Base-by-base conservation (phyloP, 1,140 invertebrate species). In the Papilio polytes region DNA sequence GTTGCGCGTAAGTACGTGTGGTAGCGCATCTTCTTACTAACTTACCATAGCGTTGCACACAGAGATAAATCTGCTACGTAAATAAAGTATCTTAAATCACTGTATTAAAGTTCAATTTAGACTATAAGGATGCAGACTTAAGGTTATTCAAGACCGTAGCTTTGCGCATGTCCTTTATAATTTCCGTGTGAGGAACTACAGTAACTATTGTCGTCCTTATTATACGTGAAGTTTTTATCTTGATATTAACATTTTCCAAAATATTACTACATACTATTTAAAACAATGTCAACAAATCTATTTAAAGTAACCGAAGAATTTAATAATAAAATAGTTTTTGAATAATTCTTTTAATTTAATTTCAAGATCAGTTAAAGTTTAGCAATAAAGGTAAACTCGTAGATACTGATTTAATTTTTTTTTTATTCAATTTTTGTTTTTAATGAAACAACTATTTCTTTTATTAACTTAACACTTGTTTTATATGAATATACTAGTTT, bases 201-300 rank as follows among this genome's bases (percentile, higher is more conserved):
- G 88, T 88, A 92, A 90, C 89, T 94, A 92, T 90, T 88, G 90
- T 86, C 81, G 85, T 94, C 92, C 90, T 92, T 94, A 90, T 92
- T 92, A 85, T 90, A 86, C 90, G 85, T 88, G 73, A 88, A 90
- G 85, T 90, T 90, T 88, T 80, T 81, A 74, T 83, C 82, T 85
- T 84, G 83, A 82, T 85, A 84, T 89, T 84, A 81, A 59, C 82
- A 84, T 82, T 82, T 80, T 83, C 70, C 81, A 53, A 73, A 78
- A 74, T 66, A n/a, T n/a, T n/a, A n/a, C n/a, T n/a, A 22, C 59
- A 82, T 77, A 15, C 48, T 74, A 79, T n/a, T 74, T 0, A 22
- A 26, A 48, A 48, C 22, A 44, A 44, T 12, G 22, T 3, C 44
- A 74, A 20, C 36, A 3, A 41, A 44, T 74, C n/a, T 46, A 22